These are phyloP conservation scores for Cinclus mexicanus DNA, from an alignment of 2,113 vertebrate species.

Conservation along the genomic window DNA sequence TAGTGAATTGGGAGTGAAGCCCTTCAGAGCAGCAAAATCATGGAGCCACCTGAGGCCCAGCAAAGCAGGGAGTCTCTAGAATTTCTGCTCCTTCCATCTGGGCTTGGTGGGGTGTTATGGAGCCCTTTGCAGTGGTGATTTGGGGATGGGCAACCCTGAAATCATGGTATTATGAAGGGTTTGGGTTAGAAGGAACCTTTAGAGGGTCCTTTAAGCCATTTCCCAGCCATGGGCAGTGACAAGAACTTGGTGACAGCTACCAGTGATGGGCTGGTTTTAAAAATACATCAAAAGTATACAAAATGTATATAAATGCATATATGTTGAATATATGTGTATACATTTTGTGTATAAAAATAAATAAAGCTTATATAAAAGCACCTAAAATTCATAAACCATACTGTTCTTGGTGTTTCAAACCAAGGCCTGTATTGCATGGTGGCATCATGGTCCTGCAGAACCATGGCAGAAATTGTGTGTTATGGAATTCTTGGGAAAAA, in stretches of 20 bases:
- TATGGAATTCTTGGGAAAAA: background rate
- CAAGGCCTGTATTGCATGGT: background rate
- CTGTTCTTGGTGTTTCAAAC: background rate
- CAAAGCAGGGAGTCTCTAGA: background rate
- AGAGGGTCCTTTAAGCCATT: background rate
- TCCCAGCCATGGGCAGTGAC: background rate
- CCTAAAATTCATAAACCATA: background rate
- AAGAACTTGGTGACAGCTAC: background rate
- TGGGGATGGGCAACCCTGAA: background rate
- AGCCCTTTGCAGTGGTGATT: background rate
- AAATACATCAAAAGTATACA: background rate
- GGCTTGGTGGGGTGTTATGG: rapidly evolving
- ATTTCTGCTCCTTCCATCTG: background rate
- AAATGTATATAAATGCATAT: background rate
- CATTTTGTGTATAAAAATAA: background rate
- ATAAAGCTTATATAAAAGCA: background rate
- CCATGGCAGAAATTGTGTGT: rapidly evolving
- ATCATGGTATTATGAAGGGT: background rate
- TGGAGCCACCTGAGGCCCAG: background rate
- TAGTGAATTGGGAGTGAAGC: rapidly evolving
- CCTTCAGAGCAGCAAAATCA: background rate
- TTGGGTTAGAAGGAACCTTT: background rate
- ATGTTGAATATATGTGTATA: background rate
- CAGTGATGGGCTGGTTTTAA: background rate
- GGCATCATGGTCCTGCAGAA: rapidly evolving